Evolutionary conservation across 2,113 vertebrate species (phyloP), one percentile per base, ranked within the genome.

Genomic region (Tichodroma muraria): DNA sequence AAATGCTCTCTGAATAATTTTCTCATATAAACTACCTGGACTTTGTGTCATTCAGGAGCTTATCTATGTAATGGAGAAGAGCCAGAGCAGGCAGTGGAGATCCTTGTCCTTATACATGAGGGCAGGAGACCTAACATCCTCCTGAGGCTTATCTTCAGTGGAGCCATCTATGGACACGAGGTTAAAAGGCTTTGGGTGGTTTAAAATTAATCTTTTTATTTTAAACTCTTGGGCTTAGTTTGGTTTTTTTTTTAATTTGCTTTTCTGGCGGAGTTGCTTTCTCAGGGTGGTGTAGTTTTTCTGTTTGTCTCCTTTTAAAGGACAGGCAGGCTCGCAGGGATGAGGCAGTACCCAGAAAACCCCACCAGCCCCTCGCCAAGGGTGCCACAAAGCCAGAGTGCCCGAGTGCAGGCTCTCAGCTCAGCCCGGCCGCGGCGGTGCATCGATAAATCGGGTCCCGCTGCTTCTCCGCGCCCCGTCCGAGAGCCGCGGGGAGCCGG

Each of bases 71-170:
- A 63, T 0, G 0, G 2, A 40, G 37, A 79, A 85, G 37, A 65
- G 23, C 0, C 1, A 85, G 23, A 57, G 16, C 19, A 71, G 65
- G 44, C 35, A 42, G 11, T 3, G 44, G 33, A 61, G 11, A 6
- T n/a, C 44, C 53, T 30, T 15, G 37, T 24, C 47, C 10, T 16
- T 0, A 0, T 8, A 20, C 4, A 0, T 1, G 8, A 49, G 11
- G 30, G 9, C 42, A 30, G 14, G 13, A 73, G 18, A 28, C 11
- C 20, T 22, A 7, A 60, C 0, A 3, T 38, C 27, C 33, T 54
- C 20, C 47, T 13, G 15, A 18, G 7, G 37, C 59, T 65, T n/a
- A 5, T 11, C 37, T 50, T 14, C 25, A 21, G 38, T 3, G 4
- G 15, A 87, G 16, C 10, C 44, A 42, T 6, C 45, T 33, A 8